These are phyloP conservation scores for Drosophila bifasciata DNA, from an alignment of 1,140 invertebrate genomes.

Conservation along the genomic window DNA sequence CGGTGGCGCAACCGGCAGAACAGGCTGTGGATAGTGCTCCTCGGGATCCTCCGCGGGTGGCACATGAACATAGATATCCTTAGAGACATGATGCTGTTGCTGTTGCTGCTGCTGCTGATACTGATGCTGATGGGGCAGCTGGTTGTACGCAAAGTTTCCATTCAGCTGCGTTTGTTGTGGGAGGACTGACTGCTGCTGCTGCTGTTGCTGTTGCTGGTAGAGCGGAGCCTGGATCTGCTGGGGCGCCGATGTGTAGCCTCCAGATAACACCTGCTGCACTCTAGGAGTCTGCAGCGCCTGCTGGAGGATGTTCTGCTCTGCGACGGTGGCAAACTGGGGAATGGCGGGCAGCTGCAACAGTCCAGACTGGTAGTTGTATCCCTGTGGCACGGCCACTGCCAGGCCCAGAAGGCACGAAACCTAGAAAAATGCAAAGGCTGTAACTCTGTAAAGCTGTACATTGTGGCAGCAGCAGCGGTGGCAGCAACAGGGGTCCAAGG, in stretches of 20 bases:
- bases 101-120: slow-evolving; percentile 8
- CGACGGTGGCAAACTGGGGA: slow-evolving; percentile 32
- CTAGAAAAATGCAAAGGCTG: slow-evolving; percentile 39
- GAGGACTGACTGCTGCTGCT: no score
- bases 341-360: slow-evolving; percentile 46
- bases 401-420: slow-evolving; percentile 65
- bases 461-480: no score
- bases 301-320: slow-evolving; percentile 59
- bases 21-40: slow-evolving; percentile 47
- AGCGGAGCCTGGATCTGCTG: slow-evolving; percentile 30
- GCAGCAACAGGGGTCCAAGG: no score
- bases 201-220: slow-evolving; percentile 41
- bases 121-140: slow-evolving; percentile 35
- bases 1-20: slow-evolving; percentile 83
- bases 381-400: slow-evolving; percentile 64
- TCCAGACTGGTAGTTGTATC: slow-evolving; percentile 71
- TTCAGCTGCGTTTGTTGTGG: slow-evolving; percentile 12
- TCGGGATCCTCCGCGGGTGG: slow-evolving; percentile 70
- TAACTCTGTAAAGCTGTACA: neutral
- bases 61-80: slow-evolving; percentile 82
- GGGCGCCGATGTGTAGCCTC: neutral
- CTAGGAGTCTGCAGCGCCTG: slow-evolving; percentile 58
- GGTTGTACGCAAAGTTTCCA: slow-evolving; percentile 37
- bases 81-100: slow-evolving; percentile 58
- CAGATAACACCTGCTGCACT: slow-evolving; percentile 46